A percentile compares a stretch with the other conserved stretches of the same genome.
Conservation (phyloP, 2,113 vertebrate genomes). For the Onychostruthus taczanowskii region DNA sequence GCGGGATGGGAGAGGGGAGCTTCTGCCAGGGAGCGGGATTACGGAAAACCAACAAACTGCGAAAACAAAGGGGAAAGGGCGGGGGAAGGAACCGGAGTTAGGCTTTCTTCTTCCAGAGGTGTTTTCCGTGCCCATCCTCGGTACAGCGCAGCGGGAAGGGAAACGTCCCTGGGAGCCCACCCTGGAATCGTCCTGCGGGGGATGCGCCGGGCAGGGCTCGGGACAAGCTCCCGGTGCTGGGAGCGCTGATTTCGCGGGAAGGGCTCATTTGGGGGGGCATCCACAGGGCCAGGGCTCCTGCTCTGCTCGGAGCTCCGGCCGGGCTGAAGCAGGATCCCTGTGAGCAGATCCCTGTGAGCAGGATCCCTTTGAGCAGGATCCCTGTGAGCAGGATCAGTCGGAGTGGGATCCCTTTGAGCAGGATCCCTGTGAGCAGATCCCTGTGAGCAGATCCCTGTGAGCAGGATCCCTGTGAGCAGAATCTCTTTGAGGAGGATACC, state of each 20-base stretch:
- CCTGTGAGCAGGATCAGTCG: too few relatives aligned
- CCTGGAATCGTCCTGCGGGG: background rate
- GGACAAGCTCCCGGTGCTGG: background rate
- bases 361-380: too few relatives aligned
- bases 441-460: too few relatives aligned
- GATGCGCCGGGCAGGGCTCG: background rate
- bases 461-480: too few relatives aligned
- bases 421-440: too few relatives aligned
- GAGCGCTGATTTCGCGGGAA: fast-evolving
- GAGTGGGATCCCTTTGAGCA: too few relatives aligned
- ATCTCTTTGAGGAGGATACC: too few relatives aligned
- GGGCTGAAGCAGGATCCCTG: background rate
- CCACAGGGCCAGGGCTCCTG: background rate
- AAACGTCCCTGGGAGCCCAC: fast-evolving
- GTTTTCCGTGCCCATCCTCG: background rate
- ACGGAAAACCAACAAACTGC: background rate
- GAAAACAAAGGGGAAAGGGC: background rate
- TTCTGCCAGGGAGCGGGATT: background rate
- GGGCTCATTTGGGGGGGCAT: background rate
- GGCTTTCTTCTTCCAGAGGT: background rate
- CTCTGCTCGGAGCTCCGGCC: background rate
- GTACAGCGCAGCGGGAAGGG: background rate
- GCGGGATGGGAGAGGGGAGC: background rate
- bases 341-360: too few relatives aligned
- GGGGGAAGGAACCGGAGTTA: background rate